A percentile compares a stretch with the other conserved stretches of the same genome.
Evolutionary conservation across 2,888 invertebrate species (phyloP).

Genomic region (Drosophila lutescens): DNA sequence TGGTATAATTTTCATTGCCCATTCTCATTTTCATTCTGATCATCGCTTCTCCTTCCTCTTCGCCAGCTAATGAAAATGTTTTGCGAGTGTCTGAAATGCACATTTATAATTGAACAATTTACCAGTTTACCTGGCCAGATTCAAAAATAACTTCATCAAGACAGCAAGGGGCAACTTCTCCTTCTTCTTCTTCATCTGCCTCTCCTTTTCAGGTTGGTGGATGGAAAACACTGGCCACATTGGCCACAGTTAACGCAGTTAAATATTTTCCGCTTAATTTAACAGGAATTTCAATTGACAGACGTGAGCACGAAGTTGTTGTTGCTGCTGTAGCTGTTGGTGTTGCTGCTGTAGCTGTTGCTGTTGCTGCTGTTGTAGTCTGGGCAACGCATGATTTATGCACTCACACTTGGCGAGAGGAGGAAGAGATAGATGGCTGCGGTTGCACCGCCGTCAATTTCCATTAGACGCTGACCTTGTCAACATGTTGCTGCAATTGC

Average conservation of each 20-base stretch:
- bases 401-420: slow-evolving; percentile 48
- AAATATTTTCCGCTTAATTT: slow-evolving; percentile 83
- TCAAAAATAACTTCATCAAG: slow-evolving; percentile 74
- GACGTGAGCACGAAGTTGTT: slow-evolving; percentile 63
- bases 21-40: slow-evolving; percentile 33
- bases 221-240: slow-evolving; percentile 37
- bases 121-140: slow-evolving; percentile 73
- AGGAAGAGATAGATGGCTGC: slow-evolving; percentile 26
- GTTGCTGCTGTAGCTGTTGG: slow-evolving; percentile 10
- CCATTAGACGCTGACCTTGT: slow-evolving; percentile 79
- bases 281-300: slow-evolving; percentile 83
- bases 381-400: slow-evolving; percentile 75
- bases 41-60: slow-evolving; percentile 1
- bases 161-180: not conserved
- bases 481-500: slow-evolving; percentile 75
- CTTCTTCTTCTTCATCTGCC: not conserved
- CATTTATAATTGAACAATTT: slow-evolving; percentile 83
- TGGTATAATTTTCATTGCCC: slow-evolving; percentile 15
- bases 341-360: not conserved
- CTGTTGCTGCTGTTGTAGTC: slow-evolving; percentile 25
- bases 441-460: slow-evolving; percentile 62
- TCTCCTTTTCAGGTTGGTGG: slow-evolving; percentile 3
- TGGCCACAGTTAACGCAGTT: slow-evolving; percentile 66
- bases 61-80: slow-evolving; percentile 27
- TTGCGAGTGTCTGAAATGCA: slow-evolving; percentile 67